Conservation (phyloP, 2,888 invertebrate genomes). For the Andrena haemorrhoa region DNA sequence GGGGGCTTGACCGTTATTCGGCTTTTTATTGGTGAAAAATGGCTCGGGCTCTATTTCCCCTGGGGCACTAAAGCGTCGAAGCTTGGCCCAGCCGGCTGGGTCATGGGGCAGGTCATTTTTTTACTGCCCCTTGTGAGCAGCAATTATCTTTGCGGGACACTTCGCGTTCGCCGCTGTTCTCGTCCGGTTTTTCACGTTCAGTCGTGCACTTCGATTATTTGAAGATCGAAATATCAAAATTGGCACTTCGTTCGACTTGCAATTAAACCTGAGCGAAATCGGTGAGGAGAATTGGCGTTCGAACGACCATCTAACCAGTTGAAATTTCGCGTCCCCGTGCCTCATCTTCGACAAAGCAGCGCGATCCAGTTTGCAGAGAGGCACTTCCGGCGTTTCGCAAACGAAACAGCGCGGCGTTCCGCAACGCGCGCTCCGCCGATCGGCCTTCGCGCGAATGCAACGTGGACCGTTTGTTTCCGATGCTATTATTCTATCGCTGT, state of each 20-base stretch:
- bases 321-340: constrained; percentile 55
- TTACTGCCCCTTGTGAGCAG: constrained; percentile 22
- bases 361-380: constrained; percentile 76
- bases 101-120: constrained; percentile 57
- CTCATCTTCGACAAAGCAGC: constrained; percentile 71
- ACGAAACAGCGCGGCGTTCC: constrained; percentile 73
- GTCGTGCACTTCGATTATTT: too few relatives aligned
- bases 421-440: constrained; percentile 69
- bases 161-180: constrained; percentile 9
- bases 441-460: constrained; percentile 71
- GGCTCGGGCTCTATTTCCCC: constrained; percentile 28
- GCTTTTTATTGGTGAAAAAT: constrained; percentile 64
- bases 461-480: constrained; percentile 66
- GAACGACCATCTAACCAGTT: background rate
- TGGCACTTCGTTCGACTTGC: too few relatives aligned
- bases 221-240: too few relatives aligned
- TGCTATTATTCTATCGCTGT: constrained; percentile 61
- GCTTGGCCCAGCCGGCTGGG: background rate
- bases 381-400: constrained; percentile 79
- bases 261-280: background rate
- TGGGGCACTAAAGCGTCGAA: constrained; percentile 26
- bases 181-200: background rate
- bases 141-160: constrained; percentile 43
- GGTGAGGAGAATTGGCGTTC: background rate
- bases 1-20: constrained; percentile 14